These are phyloP conservation scores for Trichomycterus rosablanca DNA, from an alignment of 2,113 vertebrate genomes.

Conservation along the genomic window DNA sequence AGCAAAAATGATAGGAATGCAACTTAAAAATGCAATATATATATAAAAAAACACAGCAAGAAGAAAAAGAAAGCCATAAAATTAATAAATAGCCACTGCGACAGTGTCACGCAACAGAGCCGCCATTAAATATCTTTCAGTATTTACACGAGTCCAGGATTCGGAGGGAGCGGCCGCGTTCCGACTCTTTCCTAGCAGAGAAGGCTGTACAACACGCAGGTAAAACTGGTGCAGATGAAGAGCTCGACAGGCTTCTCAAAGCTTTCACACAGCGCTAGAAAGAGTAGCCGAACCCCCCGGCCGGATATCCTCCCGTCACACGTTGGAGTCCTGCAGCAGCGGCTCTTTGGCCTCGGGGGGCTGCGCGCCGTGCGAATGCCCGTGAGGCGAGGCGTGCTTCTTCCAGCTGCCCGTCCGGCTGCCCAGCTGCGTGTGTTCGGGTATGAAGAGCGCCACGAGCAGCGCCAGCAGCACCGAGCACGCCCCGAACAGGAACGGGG, in stretches of 20 bases:
- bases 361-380: conserved; percentile 77
- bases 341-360: conserved; percentile 84
- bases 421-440: conserved; percentile 75
- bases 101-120: conserved; percentile 47
- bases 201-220: too few species aligned
- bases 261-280: too few species aligned
- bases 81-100: conserved; percentile 48
- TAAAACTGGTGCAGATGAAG: too few species aligned
- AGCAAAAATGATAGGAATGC: conserved; percentile 4
- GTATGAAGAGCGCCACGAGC: conserved; percentile 86
- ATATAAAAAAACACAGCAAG: conserved; percentile 10
- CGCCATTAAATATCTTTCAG: conserved; percentile 40
- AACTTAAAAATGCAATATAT: conserved; percentile 3
- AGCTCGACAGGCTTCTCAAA: too few species aligned
- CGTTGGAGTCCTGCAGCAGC: conserved; percentile 80
- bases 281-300: too few species aligned
- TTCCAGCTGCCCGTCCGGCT: conserved; percentile 75
- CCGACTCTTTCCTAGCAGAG: too few species aligned
- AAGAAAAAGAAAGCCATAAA: conserved; percentile 15
- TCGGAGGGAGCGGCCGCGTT: too few species aligned
- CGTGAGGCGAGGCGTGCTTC: conserved; percentile 75
- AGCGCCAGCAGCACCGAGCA: conserved; percentile 81
- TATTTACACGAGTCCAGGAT: conserved; percentile 37
- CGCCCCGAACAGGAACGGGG: conserved; percentile 79
- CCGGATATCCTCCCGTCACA: conserved; percentile 73